These are phyloP conservation scores for Chamaetylas fuelleborni DNA, from an alignment of 2,113 vertebrate species.

Conservation along the genomic window DNA sequence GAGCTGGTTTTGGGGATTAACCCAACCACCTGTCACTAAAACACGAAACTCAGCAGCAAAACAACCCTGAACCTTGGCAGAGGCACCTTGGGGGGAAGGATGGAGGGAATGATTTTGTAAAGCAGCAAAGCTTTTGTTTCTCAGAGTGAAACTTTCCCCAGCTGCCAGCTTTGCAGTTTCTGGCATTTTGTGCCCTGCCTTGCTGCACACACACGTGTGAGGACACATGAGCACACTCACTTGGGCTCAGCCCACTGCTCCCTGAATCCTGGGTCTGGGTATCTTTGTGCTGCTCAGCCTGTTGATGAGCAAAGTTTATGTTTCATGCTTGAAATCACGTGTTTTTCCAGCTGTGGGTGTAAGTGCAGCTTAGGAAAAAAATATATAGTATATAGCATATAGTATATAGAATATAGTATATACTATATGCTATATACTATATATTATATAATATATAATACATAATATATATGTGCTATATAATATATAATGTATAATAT, in stretches of 20 bases:
- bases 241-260: accelerated
- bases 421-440: too few relatives aligned
- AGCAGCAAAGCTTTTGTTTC: background rate
- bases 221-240: background rate
- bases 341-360: background rate
- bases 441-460: too few relatives aligned
- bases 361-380: background rate
- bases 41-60: background rate
- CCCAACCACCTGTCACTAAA: constrained; percentile 35
- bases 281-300: background rate
- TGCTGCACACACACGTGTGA: background rate
- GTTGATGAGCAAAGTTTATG: background rate
- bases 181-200: background rate
- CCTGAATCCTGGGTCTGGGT: background rate
- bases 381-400: too few relatives aligned
- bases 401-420: too few relatives aligned
- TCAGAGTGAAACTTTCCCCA: accelerated
- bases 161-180: background rate
- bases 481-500: too few relatives aligned
- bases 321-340: accelerated
- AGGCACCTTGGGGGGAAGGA: background rate
- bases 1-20: background rate
- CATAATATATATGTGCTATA: too few relatives aligned
- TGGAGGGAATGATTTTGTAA: accelerated
- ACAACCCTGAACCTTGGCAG: background rate